Conservation (phyloP, 2,113 vertebrate genomes). For the Burhinus bistriatus region DNA sequence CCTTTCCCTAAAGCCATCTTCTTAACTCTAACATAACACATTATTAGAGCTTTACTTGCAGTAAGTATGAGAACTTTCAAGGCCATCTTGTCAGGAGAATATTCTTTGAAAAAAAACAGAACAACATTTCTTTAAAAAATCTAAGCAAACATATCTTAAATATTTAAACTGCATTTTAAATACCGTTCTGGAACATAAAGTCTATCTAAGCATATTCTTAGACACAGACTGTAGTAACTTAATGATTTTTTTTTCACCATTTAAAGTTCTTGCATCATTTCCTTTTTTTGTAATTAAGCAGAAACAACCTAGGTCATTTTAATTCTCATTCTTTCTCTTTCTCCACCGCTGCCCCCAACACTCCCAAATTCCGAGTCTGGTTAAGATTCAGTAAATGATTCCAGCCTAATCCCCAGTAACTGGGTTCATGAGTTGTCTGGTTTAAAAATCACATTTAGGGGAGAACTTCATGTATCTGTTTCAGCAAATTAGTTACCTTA, state of each 20-base stretch:
- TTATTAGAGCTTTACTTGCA: background rate
- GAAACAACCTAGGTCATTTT: background rate
- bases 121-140: background rate
- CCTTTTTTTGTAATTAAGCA: conserved; percentile 7
- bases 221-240: background rate
- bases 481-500: background rate
- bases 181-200: background rate
- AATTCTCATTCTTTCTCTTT: background rate
- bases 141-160: background rate
- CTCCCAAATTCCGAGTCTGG: background rate
- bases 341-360: background rate
- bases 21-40: background rate
- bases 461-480: background rate
- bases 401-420: background rate
- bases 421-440: background rate
- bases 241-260: conserved; percentile 24
- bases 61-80: background rate
- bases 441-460: conserved; percentile 13
- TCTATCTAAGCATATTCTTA: background rate
- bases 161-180: conserved; percentile 35
- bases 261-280: conserved; percentile 26
- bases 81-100: background rate
- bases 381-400: conserved; percentile 3
- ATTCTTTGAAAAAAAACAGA: background rate
- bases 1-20: background rate